Conservation (phyloP, 2,113 vertebrate genomes). For the Hippopotamus amphibius region DNA sequence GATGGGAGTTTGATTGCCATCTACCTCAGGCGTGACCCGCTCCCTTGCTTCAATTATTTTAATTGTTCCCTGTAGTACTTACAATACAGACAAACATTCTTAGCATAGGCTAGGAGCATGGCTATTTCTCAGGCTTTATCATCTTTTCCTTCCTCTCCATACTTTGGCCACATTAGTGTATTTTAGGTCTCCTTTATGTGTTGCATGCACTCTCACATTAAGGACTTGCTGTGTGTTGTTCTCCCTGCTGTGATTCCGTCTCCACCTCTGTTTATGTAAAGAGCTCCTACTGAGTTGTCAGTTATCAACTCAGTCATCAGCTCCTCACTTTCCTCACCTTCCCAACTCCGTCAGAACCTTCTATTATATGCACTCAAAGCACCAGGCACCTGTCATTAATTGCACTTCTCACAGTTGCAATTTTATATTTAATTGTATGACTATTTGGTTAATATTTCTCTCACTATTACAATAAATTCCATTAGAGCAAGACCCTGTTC, state of each 20-base stretch:
- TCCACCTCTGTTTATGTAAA: neutral
- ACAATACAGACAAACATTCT: neutral
- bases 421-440: neutral
- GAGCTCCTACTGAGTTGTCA: neutral
- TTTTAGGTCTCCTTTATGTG: neutral
- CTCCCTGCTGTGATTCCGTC: neutral
- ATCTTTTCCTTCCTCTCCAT: neutral
- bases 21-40: neutral
- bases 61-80: neutral
- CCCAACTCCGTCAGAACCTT: neutral
- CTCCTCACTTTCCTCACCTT: neutral
- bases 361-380: neutral
- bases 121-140: neutral
- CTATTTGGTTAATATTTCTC: neutral
- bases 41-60: neutral
- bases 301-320: neutral
- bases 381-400: neutral
- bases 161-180: neutral
- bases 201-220: neutral
- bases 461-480: neutral
- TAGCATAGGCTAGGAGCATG: neutral
- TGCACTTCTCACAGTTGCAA: neutral
- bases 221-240: neutral
- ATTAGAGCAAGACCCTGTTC: neutral
- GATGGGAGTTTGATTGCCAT: neutral